A percentile compares a stretch with the other conserved stretches of the same genome.
These are phyloP conservation scores for Myiopsitta monachus DNA, from an alignment of 2,113 vertebrate species.

Conservation along the genomic window DNA sequence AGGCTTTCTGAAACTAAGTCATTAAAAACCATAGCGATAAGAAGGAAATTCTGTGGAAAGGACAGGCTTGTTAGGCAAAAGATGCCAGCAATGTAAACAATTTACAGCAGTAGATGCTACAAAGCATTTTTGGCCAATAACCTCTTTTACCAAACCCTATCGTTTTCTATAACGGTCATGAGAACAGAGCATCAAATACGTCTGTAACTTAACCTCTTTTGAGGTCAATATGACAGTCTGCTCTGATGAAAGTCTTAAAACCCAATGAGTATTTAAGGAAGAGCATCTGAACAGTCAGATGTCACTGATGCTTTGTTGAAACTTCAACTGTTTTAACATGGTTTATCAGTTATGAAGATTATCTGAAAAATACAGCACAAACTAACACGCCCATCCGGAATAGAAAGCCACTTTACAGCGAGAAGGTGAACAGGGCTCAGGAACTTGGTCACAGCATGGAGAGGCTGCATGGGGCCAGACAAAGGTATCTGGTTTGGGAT, in stretches of 20 bases:
- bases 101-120: background rate
- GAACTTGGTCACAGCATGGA: slow-evolving; percentile 81
- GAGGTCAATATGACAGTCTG: background rate
- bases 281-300: background rate
- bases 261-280: background rate
- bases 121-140: background rate
- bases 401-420: slow-evolving; percentile 82
- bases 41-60: background rate
- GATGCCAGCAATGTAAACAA: background rate
- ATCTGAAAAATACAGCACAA: slow-evolving; percentile 72
- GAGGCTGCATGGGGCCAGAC: slow-evolving; percentile 79
- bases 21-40: background rate
- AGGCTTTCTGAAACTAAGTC: background rate
- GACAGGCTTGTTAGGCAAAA: background rate
- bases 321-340: background rate
- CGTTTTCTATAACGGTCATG: background rate
- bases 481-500: slow-evolving; percentile 80
- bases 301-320: background rate
- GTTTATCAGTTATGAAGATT: slow-evolving; percentile 76
- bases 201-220: background rate
- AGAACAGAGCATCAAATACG: background rate
- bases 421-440: slow-evolving; percentile 77
- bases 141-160: background rate
- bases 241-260: background rate
- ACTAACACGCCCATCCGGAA: slow-evolving; percentile 60